Evolutionary conservation across 2,888 invertebrate genomes (phyloP), one percentile per base, ranked within the genome.

Genomic region (Sminthurides aquaticus): DNA sequence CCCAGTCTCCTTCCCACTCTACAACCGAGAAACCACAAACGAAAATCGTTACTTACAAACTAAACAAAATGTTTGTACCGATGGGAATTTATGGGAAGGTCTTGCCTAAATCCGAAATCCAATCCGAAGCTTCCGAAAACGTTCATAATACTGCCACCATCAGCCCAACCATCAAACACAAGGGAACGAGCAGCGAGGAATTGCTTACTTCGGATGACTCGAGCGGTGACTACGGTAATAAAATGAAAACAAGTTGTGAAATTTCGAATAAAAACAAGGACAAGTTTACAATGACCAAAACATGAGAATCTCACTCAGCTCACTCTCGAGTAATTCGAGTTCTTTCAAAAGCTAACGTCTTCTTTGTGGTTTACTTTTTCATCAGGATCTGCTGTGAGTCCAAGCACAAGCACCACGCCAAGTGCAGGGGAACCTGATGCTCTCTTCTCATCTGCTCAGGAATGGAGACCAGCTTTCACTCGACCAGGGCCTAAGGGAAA

Each of bases 21-120:
- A 59, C 62, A n/a, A 56, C 67, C 25, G 58, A 64, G 11, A 63
- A 61, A 28, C 64, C 68, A 15, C 62, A 64, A 34, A 67, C 67
- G 0, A 59, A 49, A 24, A 65, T 72, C 3, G 68, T 68, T 11
- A 71, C 71, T 20, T 70, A 68, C 66, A 71, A 71, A 58, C 61
- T 72, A 11, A 71, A 72, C 58, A 72, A 72, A 57, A 69, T 72
- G 72, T 72, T 72, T 28, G 72, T 72, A 11, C 72, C 72, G 3
- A 68, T 72, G 64, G 72, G 72, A 22, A 72, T 72, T 43, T 72
- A 71, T 49, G 71, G 72, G 3, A 68, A 69, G 57, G 70, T 70
- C 27, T 28, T 72, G 1, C 62, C 70, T 3, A 68, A 70, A 28
- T 65, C 67, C 28, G 63, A 57, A 26, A 55, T 48, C 22, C n/a